phyloP scores from a whole-genome alignment of 2,888 invertebrate genomes.

The Mylabris sibirica region DNA sequence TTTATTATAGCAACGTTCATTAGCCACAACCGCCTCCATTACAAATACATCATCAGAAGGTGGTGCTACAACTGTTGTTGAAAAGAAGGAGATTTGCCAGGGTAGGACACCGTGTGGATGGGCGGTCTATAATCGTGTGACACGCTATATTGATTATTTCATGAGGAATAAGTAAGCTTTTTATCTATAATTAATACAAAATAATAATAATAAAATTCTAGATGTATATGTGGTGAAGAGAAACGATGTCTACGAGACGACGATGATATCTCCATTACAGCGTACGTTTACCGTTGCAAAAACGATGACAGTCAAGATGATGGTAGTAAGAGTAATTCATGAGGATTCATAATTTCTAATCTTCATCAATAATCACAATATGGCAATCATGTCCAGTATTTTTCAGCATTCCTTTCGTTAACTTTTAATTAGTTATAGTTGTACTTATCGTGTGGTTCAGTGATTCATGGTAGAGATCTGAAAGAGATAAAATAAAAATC shows the following conservation, averaged over 20 bases:
- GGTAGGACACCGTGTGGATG: constrained; percentile 66
- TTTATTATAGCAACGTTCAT: constrained; percentile 23
- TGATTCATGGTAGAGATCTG: not conserved
- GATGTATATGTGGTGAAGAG: constrained; percentile 64
- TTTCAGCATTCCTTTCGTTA: not conserved
- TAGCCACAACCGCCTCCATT: constrained; percentile 22
- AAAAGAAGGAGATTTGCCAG: constrained; percentile 31
- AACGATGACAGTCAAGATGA: constrained; percentile 28
- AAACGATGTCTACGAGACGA: constrained; percentile 63
- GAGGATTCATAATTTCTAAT: too few relatives aligned
- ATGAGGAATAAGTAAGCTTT: constrained; percentile 68
- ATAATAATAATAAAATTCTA: constrained; percentile 47
- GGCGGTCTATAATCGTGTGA: constrained; percentile 66
- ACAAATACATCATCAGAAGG: constrained; percentile 25
- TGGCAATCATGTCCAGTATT: constrained; percentile 20
- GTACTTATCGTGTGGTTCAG: constrained; percentile 5
- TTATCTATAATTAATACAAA: constrained; percentile 8
- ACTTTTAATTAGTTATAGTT: not conserved
- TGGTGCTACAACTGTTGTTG: not conserved
- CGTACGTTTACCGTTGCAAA: constrained; percentile 68
- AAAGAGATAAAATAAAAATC: too few relatives aligned
- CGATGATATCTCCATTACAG: constrained; percentile 67
- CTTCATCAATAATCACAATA: constrained; percentile 13
- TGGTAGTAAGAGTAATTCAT: constrained; percentile 21
- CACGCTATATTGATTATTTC: constrained; percentile 64